phyloP scores from a whole-genome alignment of 2,113 vertebrate species.

The Mesoclemmys tuberculata region DNA sequence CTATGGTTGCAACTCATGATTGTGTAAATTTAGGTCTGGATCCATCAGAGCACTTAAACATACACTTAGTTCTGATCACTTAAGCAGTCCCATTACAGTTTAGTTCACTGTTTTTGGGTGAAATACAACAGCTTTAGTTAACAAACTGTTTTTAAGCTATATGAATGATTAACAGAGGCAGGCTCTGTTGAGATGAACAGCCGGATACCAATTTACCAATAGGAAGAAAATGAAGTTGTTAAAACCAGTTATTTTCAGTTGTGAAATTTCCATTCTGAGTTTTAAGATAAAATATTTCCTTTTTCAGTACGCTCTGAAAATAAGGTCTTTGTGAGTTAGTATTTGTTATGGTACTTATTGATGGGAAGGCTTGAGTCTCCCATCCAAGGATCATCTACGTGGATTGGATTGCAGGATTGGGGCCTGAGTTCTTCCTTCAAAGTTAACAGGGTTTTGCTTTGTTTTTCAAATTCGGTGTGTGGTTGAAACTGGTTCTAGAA shows the following conservation, averaged over 20 bases:
- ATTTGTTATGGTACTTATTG: background rate
- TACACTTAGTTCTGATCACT: background rate
- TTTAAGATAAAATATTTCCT: background rate
- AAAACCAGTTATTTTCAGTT: background rate
- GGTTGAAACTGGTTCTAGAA: background rate
- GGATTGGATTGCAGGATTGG: background rate
- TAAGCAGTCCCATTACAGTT: background rate
- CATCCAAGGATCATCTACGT: background rate
- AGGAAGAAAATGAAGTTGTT: constrained; percentile 32
- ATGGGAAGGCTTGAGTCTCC: background rate
- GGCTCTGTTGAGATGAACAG: constrained; percentile 43
- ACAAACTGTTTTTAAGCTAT: background rate
- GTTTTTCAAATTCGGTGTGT: background rate
- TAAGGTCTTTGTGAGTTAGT: background rate
- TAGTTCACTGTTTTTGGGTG: background rate
- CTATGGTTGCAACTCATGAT: background rate
- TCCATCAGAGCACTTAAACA: background rate
- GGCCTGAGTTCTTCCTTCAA: background rate
- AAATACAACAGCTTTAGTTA: background rate
- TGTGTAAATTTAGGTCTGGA: background rate
- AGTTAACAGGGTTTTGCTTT: background rate
- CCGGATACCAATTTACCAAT: constrained; percentile 9
- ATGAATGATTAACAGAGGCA: background rate
- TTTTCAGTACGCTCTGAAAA: background rate
- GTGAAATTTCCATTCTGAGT: background rate